Evolutionary conservation across 2,797 vertebrate genomes (phyloP).

Genomic region (Rhinichthys osculus): DNA sequence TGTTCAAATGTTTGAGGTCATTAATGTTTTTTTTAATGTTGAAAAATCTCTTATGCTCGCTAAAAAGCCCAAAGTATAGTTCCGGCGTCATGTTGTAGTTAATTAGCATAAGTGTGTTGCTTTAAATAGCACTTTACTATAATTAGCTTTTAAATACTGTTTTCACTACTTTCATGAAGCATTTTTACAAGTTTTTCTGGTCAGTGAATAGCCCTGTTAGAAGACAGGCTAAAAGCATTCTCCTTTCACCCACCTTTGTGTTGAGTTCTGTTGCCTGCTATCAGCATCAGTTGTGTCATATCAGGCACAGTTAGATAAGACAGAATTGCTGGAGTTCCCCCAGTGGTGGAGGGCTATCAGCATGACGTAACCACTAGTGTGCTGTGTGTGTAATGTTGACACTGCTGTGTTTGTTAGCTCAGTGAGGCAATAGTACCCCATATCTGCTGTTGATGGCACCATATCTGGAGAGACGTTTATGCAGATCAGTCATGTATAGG

Average conservation of each 20-base stretch:
- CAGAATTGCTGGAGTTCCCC: constrained; percentile 34
- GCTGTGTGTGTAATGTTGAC: constrained; percentile 31
- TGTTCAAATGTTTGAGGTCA: neutral
- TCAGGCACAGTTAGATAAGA: constrained; percentile 32
- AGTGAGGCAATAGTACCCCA: constrained; percentile 15
- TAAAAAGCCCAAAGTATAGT: no score
- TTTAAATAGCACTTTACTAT: neutral
- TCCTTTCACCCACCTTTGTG: constrained; percentile 4
- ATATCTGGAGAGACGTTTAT: constrained; percentile 32
- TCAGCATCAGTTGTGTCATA: constrained; percentile 36
- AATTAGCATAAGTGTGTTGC: neutral
- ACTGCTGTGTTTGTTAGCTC: constrained; percentile 16
- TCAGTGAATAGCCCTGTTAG: neutral
- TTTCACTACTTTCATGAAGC: neutral
- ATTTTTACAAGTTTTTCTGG: neutral
- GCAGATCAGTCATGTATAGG: neutral
- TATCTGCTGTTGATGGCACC: constrained; percentile 20
- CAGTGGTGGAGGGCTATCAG: constrained; percentile 22
- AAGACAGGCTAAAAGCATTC: neutral
- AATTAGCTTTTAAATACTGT: neutral
- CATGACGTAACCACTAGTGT: constrained; percentile 24
- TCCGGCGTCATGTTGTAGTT: neutral
- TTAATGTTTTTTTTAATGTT: neutral
- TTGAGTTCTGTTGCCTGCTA: constrained; percentile 17
- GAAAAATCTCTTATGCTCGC: neutral